Evolutionary conservation across 2,888 invertebrate genomes (phyloP).

Genomic region (Lasioglossum zephyrum): DNA sequence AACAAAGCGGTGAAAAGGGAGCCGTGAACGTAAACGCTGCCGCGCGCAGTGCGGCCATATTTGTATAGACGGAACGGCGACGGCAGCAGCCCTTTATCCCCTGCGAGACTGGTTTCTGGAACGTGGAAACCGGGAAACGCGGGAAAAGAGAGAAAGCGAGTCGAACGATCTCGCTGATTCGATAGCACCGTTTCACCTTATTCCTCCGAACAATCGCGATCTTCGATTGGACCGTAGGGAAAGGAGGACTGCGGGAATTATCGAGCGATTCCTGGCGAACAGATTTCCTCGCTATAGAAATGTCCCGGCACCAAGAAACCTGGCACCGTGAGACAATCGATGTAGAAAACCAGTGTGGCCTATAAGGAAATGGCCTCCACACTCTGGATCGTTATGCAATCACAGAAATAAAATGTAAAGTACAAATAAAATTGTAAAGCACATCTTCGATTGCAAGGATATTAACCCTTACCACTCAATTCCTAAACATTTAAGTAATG

Average conservation of each 20-base stretch:
- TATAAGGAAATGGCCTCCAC: too few species aligned
- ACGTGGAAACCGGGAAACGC: constrained; percentile 29
- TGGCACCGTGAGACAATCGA: not conserved
- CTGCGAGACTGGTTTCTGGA: constrained; percentile 10
- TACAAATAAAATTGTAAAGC: too few species aligned
- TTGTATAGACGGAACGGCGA: constrained; percentile 17
- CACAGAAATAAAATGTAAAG: too few species aligned
- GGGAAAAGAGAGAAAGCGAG: constrained; percentile 37
- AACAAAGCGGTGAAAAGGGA: constrained; percentile 14
- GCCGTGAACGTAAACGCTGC: not conserved
- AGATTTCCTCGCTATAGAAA: not conserved
- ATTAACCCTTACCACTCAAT: too few species aligned
- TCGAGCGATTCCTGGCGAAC: constrained; percentile 28
- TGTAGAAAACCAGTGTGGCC: not conserved
- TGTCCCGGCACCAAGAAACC: not conserved
- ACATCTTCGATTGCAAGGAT: too few species aligned
- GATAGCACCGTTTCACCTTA: constrained; percentile 52
- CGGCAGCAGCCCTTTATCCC: not conserved
- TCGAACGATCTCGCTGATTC: constrained; percentile 53
- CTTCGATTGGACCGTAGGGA: constrained; percentile 2
- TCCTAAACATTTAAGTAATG: too few species aligned
- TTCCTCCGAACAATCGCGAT: constrained; percentile 20
- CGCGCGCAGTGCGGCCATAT: constrained; percentile 12
- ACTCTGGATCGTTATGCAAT: too few species aligned
- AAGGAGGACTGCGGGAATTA: constrained; percentile 35